These are phyloP conservation scores for Andrena fulva DNA, from an alignment of 2,888 invertebrate species.

Conservation along the genomic window DNA sequence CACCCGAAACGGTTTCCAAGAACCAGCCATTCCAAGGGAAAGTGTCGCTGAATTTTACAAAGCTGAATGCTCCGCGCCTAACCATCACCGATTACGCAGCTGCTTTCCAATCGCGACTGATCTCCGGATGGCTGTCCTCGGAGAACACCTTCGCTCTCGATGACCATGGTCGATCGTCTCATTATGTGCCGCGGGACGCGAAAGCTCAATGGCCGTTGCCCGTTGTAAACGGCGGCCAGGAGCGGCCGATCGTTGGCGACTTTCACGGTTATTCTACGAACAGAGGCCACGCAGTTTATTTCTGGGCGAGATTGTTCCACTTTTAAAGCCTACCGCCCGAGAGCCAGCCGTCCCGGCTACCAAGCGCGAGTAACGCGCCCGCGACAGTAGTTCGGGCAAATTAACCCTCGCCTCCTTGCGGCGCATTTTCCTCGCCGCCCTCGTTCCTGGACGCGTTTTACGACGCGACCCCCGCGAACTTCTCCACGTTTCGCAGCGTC, in stretches of 20 bases:
- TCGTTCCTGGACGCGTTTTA: conserved; percentile 30
- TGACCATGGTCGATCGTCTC: conserved; percentile 30
- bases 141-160: conserved; percentile 42
- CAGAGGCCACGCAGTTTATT: conserved; percentile 46
- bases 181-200: conserved; percentile 21
- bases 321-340: conserved; percentile 46
- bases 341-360: conserved; percentile 22
- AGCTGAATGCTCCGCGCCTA: not conserved
- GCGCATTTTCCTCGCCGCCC: conserved; percentile 32
- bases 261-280: conserved; percentile 55
- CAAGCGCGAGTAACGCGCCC: conserved; percentile 44
- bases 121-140: not conserved
- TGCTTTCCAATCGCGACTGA: conserved; percentile 49
- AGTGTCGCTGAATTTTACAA: conserved; percentile 2
- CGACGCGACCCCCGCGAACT: conserved; percentile 2
- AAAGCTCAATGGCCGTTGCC: conserved; percentile 24
- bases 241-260: conserved; percentile 39
- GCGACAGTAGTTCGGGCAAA: conserved; percentile 34
- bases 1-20: not conserved
- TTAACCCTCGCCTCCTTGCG: conserved; percentile 40
- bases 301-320: conserved; percentile 63
- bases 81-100: not conserved
- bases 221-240: conserved; percentile 27
- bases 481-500: not conserved
- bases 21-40: conserved; percentile 2